phyloP scores from a whole-genome alignment of 2,888 invertebrate species.

The Tenthredo livida region DNA sequence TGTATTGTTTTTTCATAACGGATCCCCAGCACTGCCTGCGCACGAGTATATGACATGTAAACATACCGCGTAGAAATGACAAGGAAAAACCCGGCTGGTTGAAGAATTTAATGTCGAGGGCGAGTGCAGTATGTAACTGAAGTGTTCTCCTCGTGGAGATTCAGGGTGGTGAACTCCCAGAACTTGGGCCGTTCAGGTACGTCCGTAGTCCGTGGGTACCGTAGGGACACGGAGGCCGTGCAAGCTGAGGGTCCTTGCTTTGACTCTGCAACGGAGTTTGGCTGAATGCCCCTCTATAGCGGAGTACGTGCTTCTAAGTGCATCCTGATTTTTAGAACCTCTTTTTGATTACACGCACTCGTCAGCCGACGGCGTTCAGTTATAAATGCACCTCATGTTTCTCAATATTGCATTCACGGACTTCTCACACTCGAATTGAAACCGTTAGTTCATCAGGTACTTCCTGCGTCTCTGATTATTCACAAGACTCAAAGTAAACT shows the following conservation, averaged over 20 bases:
- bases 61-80: not conserved
- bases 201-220: conserved; percentile 49
- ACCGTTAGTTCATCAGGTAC: not conserved
- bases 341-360: conserved; percentile 64
- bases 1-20: not conserved
- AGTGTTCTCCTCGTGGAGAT: conserved; percentile 38
- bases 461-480: not conserved
- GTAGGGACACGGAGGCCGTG: conserved; percentile 60
- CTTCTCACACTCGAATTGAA: conserved; percentile 1
- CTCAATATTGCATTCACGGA: conserved; percentile 11
- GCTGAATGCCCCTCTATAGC: conserved; percentile 73
- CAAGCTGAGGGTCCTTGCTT: conserved; percentile 75
- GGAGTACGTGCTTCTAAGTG: conserved; percentile 74
- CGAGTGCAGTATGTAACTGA: conserved; percentile 21
- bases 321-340: conserved; percentile 70
- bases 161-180: conserved; percentile 14
- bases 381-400: conserved; percentile 33
- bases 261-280: conserved; percentile 72
- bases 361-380: conserved; percentile 32
- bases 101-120: conserved; percentile 35
- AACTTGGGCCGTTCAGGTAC: conserved; percentile 33
- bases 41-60: not conserved
- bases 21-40: not conserved
- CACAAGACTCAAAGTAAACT: conserved; percentile 6
- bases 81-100: conserved; percentile 16